A percentile compares a stretch with the other conserved stretches of the same genome.
phyloP scores from a whole-genome alignment of 2,113 vertebrate species.

The Lophura nycthemera region DNA sequence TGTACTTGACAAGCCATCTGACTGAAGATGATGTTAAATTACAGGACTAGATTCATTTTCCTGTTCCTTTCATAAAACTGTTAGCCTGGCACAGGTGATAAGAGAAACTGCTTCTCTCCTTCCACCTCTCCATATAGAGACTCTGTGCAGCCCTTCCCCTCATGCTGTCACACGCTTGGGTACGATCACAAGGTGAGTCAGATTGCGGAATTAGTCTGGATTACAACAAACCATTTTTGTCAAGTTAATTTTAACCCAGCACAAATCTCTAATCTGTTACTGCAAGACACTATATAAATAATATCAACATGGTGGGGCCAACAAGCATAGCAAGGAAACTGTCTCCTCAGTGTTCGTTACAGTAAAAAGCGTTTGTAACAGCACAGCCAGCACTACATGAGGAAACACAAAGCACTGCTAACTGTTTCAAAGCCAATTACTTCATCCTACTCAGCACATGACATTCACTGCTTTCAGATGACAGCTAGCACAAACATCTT shows the following conservation, averaged over 20 bases:
- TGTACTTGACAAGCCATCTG: background rate
- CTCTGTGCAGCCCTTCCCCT: background rate
- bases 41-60: background rate
- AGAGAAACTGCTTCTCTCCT: background rate
- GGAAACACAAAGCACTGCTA: background rate
- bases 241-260: slow-evolving; percentile 58
- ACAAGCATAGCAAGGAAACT: rapidly evolving
- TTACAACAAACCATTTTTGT: slow-evolving; percentile 50
- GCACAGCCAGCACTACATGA: background rate
- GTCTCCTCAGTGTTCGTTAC: background rate
- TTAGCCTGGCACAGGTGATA: background rate
- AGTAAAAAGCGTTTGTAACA: background rate
- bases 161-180: background rate
- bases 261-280: background rate
- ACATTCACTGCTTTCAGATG: background rate
- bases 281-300: background rate
- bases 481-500: slow-evolving; percentile 39
- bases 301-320: background rate
- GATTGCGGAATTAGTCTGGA: slow-evolving; percentile 41
- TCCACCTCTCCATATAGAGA: rapidly evolving
- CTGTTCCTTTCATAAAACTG: background rate
- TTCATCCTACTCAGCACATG: background rate
- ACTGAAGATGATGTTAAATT: rapidly evolving
- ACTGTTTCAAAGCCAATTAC: background rate
- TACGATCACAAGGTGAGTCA: slow-evolving; percentile 51